These are phyloP conservation scores for Centropyge bicolor DNA, from an alignment of 2,797 vertebrate genomes.

Conservation along the genomic window DNA sequence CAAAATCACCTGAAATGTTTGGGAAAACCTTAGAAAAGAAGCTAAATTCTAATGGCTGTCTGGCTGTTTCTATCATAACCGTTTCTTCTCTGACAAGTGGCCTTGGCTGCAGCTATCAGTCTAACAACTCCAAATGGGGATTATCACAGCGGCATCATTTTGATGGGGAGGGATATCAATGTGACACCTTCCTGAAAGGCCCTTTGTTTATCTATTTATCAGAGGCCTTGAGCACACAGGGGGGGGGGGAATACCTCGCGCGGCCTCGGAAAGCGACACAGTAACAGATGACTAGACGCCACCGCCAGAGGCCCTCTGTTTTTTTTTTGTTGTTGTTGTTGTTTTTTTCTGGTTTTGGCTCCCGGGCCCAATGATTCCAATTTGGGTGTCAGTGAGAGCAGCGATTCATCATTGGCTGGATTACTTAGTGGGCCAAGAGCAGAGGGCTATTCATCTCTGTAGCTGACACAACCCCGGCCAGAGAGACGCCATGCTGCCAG, in stretches of 20 bases:
- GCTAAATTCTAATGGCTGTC: not conserved
- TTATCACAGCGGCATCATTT: slow-evolving; percentile 34
- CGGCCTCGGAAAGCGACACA: slow-evolving; percentile 69
- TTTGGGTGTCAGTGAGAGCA: slow-evolving; percentile 83
- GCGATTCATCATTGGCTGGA: slow-evolving; percentile 82
- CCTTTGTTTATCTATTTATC: slow-evolving; percentile 78
- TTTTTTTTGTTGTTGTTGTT: slow-evolving; percentile 10
- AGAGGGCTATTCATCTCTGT: slow-evolving; percentile 84
- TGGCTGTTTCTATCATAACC: slow-evolving; percentile 6
- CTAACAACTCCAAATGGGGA: slow-evolving; percentile 14
- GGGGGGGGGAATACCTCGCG: slow-evolving; percentile 75
- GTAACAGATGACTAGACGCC: slow-evolving; percentile 82
- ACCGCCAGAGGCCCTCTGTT: slow-evolving; percentile 56
- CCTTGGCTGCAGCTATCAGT: slow-evolving; percentile 33
- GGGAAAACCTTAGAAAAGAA: not conserved
- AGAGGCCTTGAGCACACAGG: slow-evolving; percentile 68
- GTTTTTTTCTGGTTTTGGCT: slow-evolving; percentile 64
- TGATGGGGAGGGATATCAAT: slow-evolving; percentile 65
- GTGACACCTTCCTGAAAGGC: slow-evolving; percentile 71
- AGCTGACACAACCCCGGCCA: slow-evolving; percentile 80
- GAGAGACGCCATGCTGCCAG: slow-evolving; percentile 67
- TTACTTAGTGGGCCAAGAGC: slow-evolving; percentile 84
- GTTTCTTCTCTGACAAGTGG: not conserved
- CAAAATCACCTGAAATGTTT: not conserved
- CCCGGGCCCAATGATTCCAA: slow-evolving; percentile 81